A percentile compares a stretch with the other conserved stretches of the same genome.
phyloP scores from a whole-genome alignment of 2,797 vertebrate genomes.

The Acipenser oxyrinchus region DNA sequence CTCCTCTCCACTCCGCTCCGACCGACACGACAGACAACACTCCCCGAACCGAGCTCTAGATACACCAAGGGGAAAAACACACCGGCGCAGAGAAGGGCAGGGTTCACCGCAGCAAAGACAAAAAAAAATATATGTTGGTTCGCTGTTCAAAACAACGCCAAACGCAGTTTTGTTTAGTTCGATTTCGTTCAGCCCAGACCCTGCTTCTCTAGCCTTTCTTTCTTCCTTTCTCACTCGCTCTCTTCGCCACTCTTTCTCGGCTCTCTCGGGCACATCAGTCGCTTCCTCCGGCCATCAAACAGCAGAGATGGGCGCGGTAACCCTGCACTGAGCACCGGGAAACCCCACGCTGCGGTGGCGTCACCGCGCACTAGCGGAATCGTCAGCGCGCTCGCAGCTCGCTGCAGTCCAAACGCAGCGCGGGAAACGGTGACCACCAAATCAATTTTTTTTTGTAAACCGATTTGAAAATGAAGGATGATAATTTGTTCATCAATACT shows the following conservation, averaged over 20 bases:
- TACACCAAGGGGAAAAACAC: slow-evolving; percentile 56
- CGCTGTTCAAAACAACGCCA: not conserved
- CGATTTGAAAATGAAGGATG: too few relatives aligned
- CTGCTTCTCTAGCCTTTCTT: slow-evolving; percentile 31
- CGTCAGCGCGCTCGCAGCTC: slow-evolving; percentile 30
- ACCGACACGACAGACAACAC: slow-evolving; percentile 56
- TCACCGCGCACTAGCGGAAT: slow-evolving; percentile 58
- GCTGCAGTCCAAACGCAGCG: not conserved
- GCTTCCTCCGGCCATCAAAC: slow-evolving; percentile 71
- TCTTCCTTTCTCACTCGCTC: slow-evolving; percentile 42
- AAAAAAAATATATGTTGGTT: not conserved
- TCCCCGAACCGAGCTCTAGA: slow-evolving; percentile 68
- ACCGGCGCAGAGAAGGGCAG: slow-evolving; percentile 47
- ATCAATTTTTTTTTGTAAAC: too few relatives aligned
- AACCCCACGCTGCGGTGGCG: slow-evolving; percentile 69
- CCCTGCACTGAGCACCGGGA: slow-evolving; percentile 69
- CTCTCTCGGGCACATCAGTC: slow-evolving; percentile 57
- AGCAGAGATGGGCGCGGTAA: slow-evolving; percentile 79
- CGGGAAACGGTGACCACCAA: slow-evolving; percentile 40
- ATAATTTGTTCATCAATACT: too few relatives aligned
- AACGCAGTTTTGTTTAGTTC: too few relatives aligned
- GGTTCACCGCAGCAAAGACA: slow-evolving; percentile 38
- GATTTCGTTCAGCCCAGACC: slow-evolving; percentile 27
- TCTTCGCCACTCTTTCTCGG: slow-evolving; percentile 46
- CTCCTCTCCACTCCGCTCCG: slow-evolving; percentile 46